Conservation (phyloP, 1,140 invertebrate genomes). For the Danaus plexippus region DNA sequence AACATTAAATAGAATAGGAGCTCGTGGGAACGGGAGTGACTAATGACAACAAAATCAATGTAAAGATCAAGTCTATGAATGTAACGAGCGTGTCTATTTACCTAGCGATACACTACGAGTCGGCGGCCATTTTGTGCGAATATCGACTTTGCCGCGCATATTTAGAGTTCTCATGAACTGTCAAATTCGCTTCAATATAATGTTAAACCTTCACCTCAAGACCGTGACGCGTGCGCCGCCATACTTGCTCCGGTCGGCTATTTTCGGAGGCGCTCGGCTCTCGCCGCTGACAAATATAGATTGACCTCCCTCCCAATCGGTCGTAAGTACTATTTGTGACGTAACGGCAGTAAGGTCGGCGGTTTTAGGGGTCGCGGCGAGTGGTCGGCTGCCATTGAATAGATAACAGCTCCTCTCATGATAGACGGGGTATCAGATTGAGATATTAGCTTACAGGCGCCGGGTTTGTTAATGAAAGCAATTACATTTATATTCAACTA, state of each 20-base stretch:
- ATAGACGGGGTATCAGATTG: too few relatives aligned
- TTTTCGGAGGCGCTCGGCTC: conserved; percentile 34
- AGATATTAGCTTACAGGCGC: too few relatives aligned
- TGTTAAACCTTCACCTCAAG: conserved; percentile 71
- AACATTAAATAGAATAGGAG: conserved; percentile 14
- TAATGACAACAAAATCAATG: conserved; percentile 49
- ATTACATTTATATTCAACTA: too few relatives aligned
- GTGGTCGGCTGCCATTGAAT: conserved; percentile 1
- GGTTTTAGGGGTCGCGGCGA: conserved; percentile 7
- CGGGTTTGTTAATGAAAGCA: too few relatives aligned
- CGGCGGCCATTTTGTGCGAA: conserved; percentile 18
- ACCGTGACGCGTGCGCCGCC: conserved; percentile 58
- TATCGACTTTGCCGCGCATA: conserved; percentile 25
- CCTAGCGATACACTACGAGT: conserved; percentile 23
- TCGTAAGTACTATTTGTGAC: conserved; percentile 26
- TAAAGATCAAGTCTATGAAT: conserved; percentile 66
- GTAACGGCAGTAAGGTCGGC: conserved; percentile 14
- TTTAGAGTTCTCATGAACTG: conserved; percentile 12
- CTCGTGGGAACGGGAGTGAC: conserved; percentile 48
- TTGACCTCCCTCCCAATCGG: conserved; percentile 31
- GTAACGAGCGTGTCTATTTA: conserved; percentile 55
- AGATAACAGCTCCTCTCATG: too few relatives aligned
- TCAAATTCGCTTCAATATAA: conserved; percentile 33
- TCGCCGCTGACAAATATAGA: conserved; percentile 28
- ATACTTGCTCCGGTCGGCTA: conserved; percentile 53